Conservation (phyloP, 2,113 vertebrate species). For the Thinocorus orbignyianus region DNA sequence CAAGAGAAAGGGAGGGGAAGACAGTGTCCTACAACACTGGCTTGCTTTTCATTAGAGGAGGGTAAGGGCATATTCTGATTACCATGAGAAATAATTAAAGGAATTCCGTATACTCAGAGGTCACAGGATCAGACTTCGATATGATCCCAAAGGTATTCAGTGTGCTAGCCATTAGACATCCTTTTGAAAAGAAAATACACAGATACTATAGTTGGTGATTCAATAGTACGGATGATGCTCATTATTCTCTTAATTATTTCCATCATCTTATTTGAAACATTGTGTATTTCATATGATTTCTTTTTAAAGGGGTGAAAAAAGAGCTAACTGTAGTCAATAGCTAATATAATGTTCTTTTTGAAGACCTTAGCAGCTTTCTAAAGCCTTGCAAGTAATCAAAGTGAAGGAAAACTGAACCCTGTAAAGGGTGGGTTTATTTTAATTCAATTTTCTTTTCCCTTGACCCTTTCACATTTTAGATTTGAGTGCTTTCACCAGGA, state of each 20-base stretch:
- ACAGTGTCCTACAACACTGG: neutral
- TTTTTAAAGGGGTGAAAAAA: neutral
- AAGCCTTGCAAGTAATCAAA: neutral
- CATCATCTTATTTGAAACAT: neutral
- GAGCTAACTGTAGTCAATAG: neutral
- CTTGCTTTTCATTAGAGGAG: neutral
- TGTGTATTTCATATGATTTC: neutral
- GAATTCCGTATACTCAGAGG: neutral
- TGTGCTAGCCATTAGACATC: neutral
- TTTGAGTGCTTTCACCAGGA: conserved; percentile 4
- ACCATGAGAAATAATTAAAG: neutral
- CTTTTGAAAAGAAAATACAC: neutral
- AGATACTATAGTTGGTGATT: neutral
- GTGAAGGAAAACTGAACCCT: neutral
- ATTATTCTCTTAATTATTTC: neutral
- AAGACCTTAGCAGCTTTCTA: neutral
- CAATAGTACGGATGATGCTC: neutral
- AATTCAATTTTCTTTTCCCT: neutral
- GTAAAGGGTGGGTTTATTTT: neutral
- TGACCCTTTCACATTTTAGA: neutral
- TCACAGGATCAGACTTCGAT: neutral
- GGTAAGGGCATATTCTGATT: neutral
- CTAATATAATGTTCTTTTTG: neutral
- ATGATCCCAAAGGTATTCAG: neutral
- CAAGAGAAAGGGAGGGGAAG: neutral